phyloP scores from a whole-genome alignment of 2,113 vertebrate genomes.

The Aix galericulata region DNA sequence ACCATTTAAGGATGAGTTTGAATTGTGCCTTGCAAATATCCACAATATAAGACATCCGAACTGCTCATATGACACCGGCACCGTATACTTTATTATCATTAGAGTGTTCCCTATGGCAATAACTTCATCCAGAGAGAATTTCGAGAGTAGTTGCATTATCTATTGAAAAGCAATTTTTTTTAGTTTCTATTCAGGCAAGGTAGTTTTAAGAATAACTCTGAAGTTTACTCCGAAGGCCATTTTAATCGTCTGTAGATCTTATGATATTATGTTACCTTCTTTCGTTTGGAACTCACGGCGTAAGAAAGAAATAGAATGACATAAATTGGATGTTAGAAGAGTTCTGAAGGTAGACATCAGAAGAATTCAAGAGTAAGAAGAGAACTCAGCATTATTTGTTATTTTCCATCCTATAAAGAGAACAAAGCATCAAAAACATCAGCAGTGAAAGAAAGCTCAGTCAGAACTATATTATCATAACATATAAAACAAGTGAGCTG shows the following conservation, averaged over 20 bases:
- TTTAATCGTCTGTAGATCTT: constrained; percentile 35
- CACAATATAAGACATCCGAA: background rate
- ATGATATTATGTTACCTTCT: constrained; percentile 34
- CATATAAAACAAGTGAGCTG: constrained; percentile 10
- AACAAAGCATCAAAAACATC: constrained; percentile 57
- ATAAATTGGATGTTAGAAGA: constrained; percentile 54
- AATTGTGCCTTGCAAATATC: background rate
- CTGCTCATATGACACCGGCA: background rate
- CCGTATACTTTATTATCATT: constrained; percentile 4
- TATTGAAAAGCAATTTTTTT: constrained; percentile 53
- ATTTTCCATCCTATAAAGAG: constrained; percentile 50
- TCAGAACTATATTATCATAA: constrained; percentile 12
- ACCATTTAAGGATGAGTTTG: background rate
- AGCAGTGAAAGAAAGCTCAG: background rate
- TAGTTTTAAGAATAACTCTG: constrained; percentile 31
- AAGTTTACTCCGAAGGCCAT: constrained; percentile 42
- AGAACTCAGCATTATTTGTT: constrained; percentile 53
- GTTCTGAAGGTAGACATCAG: constrained; percentile 60
- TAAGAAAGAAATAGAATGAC: constrained; percentile 50
- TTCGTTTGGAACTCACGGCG: constrained; percentile 32
- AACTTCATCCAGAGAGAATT: constrained; percentile 4
- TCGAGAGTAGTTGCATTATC: constrained; percentile 20
- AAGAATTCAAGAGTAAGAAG: constrained; percentile 38
- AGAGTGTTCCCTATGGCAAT: background rate
- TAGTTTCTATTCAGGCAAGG: constrained; percentile 1